Conservation (phyloP, 1,140 invertebrate species). For the Ridgeia piscesae region DNA sequence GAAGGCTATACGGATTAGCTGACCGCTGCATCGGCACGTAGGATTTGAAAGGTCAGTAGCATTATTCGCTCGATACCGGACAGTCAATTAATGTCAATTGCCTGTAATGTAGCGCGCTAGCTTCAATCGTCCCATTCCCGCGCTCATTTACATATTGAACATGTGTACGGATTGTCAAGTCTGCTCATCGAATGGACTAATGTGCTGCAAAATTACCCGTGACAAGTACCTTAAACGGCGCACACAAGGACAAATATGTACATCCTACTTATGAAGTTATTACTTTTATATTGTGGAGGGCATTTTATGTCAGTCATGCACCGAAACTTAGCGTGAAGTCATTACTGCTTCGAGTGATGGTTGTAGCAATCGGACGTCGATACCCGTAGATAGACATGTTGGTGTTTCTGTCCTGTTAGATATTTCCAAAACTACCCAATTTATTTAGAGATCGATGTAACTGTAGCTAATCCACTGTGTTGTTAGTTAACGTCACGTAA, state of each 20-base stretch:
- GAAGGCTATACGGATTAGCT: neutral
- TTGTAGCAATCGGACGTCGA: too few species aligned
- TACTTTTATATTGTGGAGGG: neutral
- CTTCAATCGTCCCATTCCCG: neutral
- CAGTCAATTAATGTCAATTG: neutral
- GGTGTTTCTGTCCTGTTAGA: too few species aligned
- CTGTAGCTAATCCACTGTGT: too few species aligned
- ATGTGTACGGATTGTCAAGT: neutral
- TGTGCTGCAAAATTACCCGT: neutral
- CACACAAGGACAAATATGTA: too few species aligned
- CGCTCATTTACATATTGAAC: neutral
- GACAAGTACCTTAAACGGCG: neutral
- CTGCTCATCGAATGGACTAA: neutral
- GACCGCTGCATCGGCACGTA: neutral
- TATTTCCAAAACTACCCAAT: too few species aligned
- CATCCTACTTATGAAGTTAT: neutral
- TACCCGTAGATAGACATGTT: too few species aligned
- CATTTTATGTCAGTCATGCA: neutral
- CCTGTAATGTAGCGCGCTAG: neutral
- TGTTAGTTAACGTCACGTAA: too few species aligned
- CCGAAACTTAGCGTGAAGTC: too few species aligned
- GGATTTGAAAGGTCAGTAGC: neutral
- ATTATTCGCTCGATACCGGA: neutral
- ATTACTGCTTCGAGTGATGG: too few species aligned
- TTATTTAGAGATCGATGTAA: too few species aligned